These are phyloP conservation scores for Pogonomyrmex californicus DNA, from an alignment of 1,140 invertebrate species.

Conservation along the genomic window DNA sequence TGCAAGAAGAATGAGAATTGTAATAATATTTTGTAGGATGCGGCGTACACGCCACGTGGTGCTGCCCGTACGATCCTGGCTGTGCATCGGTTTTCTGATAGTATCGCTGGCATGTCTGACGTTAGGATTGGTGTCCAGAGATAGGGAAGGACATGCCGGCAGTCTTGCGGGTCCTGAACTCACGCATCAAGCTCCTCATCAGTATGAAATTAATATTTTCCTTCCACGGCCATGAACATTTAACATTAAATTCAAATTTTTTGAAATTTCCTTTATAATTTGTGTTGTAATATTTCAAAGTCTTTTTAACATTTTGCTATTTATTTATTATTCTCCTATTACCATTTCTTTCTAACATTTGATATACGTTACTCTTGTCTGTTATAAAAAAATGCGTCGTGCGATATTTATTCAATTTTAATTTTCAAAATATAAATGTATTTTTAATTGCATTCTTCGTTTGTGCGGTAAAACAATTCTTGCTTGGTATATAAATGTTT, in stretches of 20 bases:
- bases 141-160: slow-evolving; percentile 82
- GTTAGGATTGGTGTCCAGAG: slow-evolving; percentile 81
- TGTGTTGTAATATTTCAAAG: background rate
- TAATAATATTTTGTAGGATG: slow-evolving; percentile 74
- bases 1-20: background rate
- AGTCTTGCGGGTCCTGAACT: slow-evolving; percentile 83
- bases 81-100: slow-evolving; percentile 82
- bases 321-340: background rate
- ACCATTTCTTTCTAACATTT: background rate
- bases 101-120: slow-evolving; percentile 84
- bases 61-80: slow-evolving; percentile 83
- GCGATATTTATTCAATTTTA: too few relatives aligned
- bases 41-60: slow-evolving; percentile 81
- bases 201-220: slow-evolving; percentile 74
- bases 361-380: too few relatives aligned
- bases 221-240: background rate
- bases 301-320: background rate
- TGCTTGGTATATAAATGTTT: background rate
- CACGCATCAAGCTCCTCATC: slow-evolving; percentile 81
- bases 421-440: background rate
- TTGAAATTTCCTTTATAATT: too few relatives aligned
- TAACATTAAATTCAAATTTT: too few relatives aligned
- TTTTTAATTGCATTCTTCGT: slow-evolving; percentile 1
- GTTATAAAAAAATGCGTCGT: too few relatives aligned
- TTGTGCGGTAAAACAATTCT: background rate